Evolutionary conservation across 2,888 invertebrate genomes (phyloP), one percentile per base, ranked within the genome.

Genomic region (Smittia sp.): DNA sequence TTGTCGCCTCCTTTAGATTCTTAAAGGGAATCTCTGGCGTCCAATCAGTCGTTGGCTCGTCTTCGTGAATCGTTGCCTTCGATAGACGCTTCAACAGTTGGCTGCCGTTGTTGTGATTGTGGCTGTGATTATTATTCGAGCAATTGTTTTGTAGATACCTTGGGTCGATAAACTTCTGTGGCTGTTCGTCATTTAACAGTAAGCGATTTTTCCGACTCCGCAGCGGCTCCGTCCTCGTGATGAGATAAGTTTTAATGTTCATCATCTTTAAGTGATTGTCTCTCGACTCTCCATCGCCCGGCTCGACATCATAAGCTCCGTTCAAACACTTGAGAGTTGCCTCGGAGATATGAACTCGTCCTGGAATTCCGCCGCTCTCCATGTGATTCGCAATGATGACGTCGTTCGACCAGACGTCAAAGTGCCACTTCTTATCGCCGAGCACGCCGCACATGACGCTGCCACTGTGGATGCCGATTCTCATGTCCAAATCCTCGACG

Each of bases 391-490:
- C 96, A 76, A 98, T 85, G 15, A 94, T 94, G 78, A 98, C 98
- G 83, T 98, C 98, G 80, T 93, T 90, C 1, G 93, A 93, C 94
- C 94, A 94, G 66, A 94, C 91, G 80, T 94, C 94, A 81, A 94
- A 95, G 83, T 94, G 94, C 95, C 94, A 94, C 83, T 94, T 95
- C 76, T 94, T 86, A 70, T 92, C 86, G 1, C 95, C 98, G 75
- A 98, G 85, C 22, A 98, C 98, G 0, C 98, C 98, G 80, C 98
- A 98, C 78, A 98, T 88, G 74, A 96, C 97, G 3, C 93, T 91
- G 15, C 98, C 98, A 76, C 94, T 94, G 84, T 98, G 98, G 75
- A 98, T 95, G 72, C 98, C 98, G 77, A 98, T 98, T 77, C 98
- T 87, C 98, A 98, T 98, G 83, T 98, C 93, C 76, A 97, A 85